phyloP scores from a whole-genome alignment of 2,113 vertebrate species.

The Rhipidura dahli region DNA sequence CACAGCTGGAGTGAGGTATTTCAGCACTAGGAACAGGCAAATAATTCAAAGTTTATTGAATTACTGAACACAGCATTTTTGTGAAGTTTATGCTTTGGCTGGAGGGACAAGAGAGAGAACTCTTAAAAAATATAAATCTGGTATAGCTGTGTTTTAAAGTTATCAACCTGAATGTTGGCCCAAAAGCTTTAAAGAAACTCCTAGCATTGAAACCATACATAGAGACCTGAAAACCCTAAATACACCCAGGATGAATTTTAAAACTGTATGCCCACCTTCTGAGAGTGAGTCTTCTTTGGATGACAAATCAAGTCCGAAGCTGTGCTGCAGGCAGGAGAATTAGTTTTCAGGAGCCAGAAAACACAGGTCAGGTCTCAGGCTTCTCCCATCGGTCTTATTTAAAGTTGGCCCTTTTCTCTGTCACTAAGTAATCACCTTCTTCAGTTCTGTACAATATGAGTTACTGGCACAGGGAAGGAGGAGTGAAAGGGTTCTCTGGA shows the following conservation, averaged over 20 bases:
- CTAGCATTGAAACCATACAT: not conserved
- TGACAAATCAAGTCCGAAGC: not conserved
- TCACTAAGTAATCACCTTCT: not conserved
- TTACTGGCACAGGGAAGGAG: not conserved
- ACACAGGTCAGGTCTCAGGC: not conserved
- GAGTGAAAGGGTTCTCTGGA: not conserved
- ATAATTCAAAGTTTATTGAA: not conserved
- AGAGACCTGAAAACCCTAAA: not conserved
- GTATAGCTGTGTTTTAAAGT: not conserved
- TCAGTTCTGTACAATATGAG: not conserved
- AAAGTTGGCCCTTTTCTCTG: not conserved
- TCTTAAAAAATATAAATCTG: not conserved
- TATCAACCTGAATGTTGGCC: not conserved
- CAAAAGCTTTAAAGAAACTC: not conserved
- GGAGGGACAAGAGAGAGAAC: not conserved
- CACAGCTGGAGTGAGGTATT: not conserved
- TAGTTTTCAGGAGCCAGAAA: not conserved
- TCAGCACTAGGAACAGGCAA: not conserved
- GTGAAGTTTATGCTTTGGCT: not conserved
- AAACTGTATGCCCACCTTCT: not conserved
- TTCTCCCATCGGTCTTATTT: not conserved
- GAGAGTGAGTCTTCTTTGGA: not conserved
- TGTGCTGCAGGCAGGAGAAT: not conserved
- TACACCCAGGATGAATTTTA: not conserved
- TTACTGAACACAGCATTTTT: not conserved